These are phyloP conservation scores for Excalfactoria chinensis DNA, from an alignment of 2,113 vertebrate genomes.

Conservation along the genomic window DNA sequence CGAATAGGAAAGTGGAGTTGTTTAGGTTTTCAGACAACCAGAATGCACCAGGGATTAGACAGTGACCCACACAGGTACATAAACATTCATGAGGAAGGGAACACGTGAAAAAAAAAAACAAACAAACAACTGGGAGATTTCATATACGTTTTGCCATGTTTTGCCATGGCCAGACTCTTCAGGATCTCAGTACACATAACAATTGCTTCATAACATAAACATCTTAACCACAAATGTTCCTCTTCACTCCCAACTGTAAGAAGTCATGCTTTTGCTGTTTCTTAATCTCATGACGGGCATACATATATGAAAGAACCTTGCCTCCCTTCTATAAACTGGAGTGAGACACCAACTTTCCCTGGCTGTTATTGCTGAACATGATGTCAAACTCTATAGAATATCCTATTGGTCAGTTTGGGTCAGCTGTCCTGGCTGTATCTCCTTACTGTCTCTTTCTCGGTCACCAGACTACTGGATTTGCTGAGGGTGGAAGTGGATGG, in stretches of 20 bases:
- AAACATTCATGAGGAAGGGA: neutral
- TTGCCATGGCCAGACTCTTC: neutral
- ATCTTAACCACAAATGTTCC: neutral
- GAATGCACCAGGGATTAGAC: neutral
- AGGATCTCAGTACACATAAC: neutral
- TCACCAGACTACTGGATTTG: neutral
- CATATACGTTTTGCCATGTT: neutral
- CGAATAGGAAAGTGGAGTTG: neutral
- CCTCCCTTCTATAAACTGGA: too few relatives aligned
- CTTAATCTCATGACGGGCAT: too few relatives aligned
- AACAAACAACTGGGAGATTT: neutral
- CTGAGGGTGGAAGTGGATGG: neutral
- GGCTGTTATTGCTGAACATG: neutral
- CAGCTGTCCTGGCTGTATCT: neutral
- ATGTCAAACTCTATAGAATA: neutral
- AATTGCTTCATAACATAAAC: neutral
- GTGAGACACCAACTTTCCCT: neutral
- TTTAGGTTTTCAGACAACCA: neutral
- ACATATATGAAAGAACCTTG: too few relatives aligned
- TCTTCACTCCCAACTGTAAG: neutral
- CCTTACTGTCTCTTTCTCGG: neutral
- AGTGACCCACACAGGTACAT: neutral
- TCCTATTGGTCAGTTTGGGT: neutral
- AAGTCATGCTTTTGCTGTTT: too few relatives aligned
- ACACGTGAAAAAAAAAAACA: rapidly evolving